Evolutionary conservation across 2,888 invertebrate species (phyloP).

Genomic region (Torymus auratus): DNA sequence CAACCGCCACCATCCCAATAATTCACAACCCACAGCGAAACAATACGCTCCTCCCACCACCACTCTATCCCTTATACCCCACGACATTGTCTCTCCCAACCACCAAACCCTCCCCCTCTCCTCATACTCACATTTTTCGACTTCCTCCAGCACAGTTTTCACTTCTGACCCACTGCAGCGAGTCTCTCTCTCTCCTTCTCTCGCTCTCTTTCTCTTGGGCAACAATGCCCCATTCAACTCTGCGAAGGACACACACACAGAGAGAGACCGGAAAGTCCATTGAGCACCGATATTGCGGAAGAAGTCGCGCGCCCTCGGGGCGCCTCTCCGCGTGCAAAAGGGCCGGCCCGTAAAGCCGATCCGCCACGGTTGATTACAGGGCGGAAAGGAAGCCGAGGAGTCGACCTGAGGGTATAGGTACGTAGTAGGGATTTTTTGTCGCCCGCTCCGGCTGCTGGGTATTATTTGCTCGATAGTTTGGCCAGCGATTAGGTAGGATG

Average conservation of each 20-base stretch:
- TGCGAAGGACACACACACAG: conserved; percentile 14
- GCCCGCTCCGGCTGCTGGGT: too few species aligned
- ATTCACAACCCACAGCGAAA: neutral
- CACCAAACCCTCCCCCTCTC: too few species aligned
- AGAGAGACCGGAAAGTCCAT: conserved; percentile 13
- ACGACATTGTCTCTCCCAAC: too few species aligned
- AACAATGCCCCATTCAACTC: conserved; percentile 30
- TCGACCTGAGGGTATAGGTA: too few species aligned
- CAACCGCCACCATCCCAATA: conserved; percentile 7
- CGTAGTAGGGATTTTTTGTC: too few species aligned
- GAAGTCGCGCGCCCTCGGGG: conserved; percentile 10
- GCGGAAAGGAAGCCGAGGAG: neutral
- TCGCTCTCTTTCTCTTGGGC: neutral
- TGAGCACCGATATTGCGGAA: conserved; percentile 33
- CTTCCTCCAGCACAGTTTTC: too few species aligned
- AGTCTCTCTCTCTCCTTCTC: too few species aligned
- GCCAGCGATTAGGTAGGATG: too few species aligned
- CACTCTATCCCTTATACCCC: too few species aligned
- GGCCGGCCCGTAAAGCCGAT: conserved; percentile 33
- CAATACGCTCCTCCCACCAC: neutral
- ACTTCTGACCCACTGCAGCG: too few species aligned
- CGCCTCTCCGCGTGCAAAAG: conserved; percentile 27
- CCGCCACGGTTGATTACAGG: conserved; percentile 45
- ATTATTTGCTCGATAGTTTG: too few species aligned
- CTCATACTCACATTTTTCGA: too few species aligned